These are phyloP conservation scores for Drosophila melanocephala DNA, from an alignment of 2,888 invertebrate genomes.

Conservation along the genomic window DNA sequence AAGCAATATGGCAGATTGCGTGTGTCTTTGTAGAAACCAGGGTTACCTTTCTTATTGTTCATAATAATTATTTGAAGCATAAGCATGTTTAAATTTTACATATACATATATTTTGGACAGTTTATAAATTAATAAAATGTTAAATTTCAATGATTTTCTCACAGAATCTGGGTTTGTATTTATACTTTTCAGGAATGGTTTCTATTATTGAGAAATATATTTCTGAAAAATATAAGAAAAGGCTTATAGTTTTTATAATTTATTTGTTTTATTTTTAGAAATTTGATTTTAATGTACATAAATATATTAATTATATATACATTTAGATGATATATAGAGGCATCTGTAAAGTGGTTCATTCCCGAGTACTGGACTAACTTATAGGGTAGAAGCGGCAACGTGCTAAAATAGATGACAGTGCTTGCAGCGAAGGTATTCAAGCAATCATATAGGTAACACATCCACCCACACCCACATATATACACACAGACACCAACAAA, in stretches of 20 bases:
- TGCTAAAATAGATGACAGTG: constrained; percentile 7
- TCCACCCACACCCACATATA: not conserved
- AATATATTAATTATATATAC: not conserved
- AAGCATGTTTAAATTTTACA: too few relatives aligned
- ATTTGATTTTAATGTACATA: not conserved
- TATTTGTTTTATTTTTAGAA: not conserved
- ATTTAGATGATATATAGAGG: not conserved
- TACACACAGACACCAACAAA: not conserved
- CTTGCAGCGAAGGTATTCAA: constrained; percentile 9
- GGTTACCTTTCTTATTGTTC: too few relatives aligned
- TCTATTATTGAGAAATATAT: too few relatives aligned
- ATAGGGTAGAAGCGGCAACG: constrained; percentile 16
- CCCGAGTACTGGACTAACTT: not conserved
- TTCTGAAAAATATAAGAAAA: not conserved
- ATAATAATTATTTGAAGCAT: too few relatives aligned
- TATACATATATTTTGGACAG: too few relatives aligned
- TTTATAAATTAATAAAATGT: too few relatives aligned
- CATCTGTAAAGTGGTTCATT: not conserved
- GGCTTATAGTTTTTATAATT: not conserved
- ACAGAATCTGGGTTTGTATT: not conserved
- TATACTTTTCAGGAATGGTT: not conserved
- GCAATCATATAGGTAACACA: constrained; percentile 20
- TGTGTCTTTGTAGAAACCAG: too few relatives aligned
- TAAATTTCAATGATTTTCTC: too few relatives aligned
- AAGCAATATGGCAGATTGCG: not conserved